Evolutionary conservation across 2,113 vertebrate genomes (phyloP).

Genomic region (Pavo muticus): DNA sequence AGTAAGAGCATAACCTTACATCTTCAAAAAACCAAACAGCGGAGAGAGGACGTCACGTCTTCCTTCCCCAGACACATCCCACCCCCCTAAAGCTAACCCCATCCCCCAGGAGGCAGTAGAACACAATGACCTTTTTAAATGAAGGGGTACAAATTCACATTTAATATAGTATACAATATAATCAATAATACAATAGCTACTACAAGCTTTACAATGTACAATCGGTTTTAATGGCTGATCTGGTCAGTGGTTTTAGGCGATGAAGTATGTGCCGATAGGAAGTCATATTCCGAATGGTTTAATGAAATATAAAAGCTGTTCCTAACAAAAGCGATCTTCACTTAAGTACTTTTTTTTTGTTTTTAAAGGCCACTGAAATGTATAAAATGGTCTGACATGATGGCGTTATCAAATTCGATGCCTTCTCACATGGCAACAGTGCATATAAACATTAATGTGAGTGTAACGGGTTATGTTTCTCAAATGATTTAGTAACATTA

Average conservation of each 20-base stretch:
- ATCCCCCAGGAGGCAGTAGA: conserved; percentile 80
- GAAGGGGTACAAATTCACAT: conserved; percentile 90
- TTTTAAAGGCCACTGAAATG: conserved; percentile 98
- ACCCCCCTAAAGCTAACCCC: conserved; percentile 59
- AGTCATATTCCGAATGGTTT: conserved; percentile 82
- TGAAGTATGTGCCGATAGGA: conserved; percentile 87
- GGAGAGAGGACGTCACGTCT: conserved; percentile 76
- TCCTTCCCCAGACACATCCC: conserved; percentile 71
- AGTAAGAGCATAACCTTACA: conserved; percentile 86
- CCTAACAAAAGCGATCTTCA: conserved; percentile 80
- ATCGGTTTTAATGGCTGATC: conserved; percentile 93
- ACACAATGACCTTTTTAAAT: conserved; percentile 87
- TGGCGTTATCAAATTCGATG: conserved; percentile 83
- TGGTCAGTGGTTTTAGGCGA: conserved; percentile 96
- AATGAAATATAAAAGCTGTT: conserved; percentile 86
- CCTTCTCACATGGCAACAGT: conserved; percentile 92
- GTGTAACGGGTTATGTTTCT: conserved; percentile 81
- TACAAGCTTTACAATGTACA: conserved; percentile 98
- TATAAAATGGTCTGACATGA: conserved; percentile 89
- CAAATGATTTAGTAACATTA: conserved; percentile 86
- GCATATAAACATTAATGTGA: conserved; percentile 88
- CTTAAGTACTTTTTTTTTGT: conserved; percentile 73
- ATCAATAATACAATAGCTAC: conserved; percentile 85
- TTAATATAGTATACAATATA: conserved; percentile 86
- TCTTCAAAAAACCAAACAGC: conserved; percentile 85